phyloP scores from a whole-genome alignment of 2,888 invertebrate species.

The Drosophila quasianomalipes region DNA sequence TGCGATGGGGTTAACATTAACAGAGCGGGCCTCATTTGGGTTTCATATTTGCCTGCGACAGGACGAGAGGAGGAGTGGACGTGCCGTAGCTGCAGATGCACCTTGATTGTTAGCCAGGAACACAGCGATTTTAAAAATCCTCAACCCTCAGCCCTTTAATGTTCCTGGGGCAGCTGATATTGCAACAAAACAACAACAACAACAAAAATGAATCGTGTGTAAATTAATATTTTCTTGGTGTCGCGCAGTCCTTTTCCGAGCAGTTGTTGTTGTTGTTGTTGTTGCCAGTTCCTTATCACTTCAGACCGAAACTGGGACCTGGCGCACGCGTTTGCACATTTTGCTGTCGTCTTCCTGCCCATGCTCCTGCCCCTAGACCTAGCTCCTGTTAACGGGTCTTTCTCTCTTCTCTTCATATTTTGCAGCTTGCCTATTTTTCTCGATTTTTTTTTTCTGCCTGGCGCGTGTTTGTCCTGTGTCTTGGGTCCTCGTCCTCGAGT shows the following conservation, averaged over 20 bases:
- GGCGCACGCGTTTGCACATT: constrained; percentile 77
- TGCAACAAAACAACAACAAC: constrained; percentile 14
- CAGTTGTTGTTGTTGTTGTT: not conserved
- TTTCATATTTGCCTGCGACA: constrained; percentile 63
- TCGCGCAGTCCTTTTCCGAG: constrained; percentile 38
- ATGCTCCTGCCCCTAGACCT: constrained; percentile 14
- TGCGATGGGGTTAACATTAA: constrained; percentile 63
- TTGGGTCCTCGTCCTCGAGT: constrained; percentile 8
- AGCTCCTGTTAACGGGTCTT: constrained; percentile 40
- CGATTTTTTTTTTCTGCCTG: constrained; percentile 23
- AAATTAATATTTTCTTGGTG: constrained; percentile 75
- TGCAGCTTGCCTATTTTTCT: constrained; percentile 70
- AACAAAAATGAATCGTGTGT: constrained; percentile 59
- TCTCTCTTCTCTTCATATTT: constrained; percentile 36
- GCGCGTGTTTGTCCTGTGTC: constrained; percentile 70
- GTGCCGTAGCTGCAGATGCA: constrained; percentile 73
- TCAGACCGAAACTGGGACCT: constrained; percentile 31
- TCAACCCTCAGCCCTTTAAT: constrained; percentile 55
- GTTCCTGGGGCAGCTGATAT: constrained; percentile 64
- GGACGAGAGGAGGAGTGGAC: constrained; percentile 53
- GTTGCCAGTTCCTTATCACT: constrained; percentile 58
- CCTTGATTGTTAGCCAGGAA: constrained; percentile 48
- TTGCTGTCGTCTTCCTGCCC: constrained; percentile 65
- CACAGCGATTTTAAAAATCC: constrained; percentile 11
- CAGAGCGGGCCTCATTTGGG: constrained; percentile 25